Conservation (phyloP, 2,113 vertebrate genomes). For the Verasper variegatus region DNA sequence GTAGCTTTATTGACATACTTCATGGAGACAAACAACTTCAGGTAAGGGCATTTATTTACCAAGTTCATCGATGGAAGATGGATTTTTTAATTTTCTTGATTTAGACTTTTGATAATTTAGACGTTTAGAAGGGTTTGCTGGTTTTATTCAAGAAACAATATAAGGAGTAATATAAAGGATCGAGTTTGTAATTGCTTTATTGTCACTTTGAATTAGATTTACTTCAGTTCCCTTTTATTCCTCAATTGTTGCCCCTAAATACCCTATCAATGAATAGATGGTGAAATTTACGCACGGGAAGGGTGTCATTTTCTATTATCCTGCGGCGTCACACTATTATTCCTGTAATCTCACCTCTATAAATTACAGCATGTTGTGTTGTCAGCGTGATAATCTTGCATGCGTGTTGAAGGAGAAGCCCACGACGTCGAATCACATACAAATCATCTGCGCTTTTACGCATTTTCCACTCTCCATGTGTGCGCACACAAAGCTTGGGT, state of each 20-base stretch:
- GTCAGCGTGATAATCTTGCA: constrained; percentile 3
- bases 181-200: constrained; percentile 20
- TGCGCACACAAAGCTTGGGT: constrained; percentile 41
- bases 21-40: constrained; percentile 93
- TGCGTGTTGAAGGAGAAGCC: constrained; percentile 9
- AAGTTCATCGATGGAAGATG: background rate
- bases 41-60: constrained; percentile 81
- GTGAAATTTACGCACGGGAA: constrained; percentile 16
- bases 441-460: constrained; percentile 35
- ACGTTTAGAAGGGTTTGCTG: background rate
- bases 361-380: background rate
- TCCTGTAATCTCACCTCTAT: background rate
- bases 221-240: constrained; percentile 14
- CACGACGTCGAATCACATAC: constrained; percentile 29
- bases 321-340: background rate
- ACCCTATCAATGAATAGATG: background rate
- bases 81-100: too few relatives aligned
- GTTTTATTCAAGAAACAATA: background rate
- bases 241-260: too few relatives aligned
- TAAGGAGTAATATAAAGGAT: background rate
- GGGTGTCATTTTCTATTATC: background rate
- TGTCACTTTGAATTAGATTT: constrained; percentile 6
- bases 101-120: too few relatives aligned
- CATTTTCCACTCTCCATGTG: constrained; percentile 28
- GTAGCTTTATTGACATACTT: constrained; percentile 93